phyloP scores from a whole-genome alignment of 2,113 vertebrate species.

The Lepidothrix coronata region DNA sequence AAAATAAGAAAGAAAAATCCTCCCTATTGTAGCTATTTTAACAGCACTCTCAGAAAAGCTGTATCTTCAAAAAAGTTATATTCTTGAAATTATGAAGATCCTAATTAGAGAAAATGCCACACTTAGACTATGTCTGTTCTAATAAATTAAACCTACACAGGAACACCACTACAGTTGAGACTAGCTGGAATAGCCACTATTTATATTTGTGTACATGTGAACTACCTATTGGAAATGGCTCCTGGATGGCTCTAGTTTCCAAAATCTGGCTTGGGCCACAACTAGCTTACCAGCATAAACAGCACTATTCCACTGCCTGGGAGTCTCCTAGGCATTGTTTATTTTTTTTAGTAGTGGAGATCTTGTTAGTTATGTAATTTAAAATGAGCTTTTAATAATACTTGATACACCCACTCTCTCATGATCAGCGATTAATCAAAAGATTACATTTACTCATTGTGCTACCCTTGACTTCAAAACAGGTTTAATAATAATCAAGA shows the following conservation, averaged over 20 bases:
- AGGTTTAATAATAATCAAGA: neutral
- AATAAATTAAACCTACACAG: neutral
- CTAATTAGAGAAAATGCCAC: neutral
- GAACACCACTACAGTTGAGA: neutral
- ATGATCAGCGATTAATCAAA: neutral
- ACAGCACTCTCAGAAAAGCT: neutral
- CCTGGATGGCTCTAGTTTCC: neutral
- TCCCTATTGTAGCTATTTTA: neutral
- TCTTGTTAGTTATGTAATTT: neutral
- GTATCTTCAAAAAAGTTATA: neutral
- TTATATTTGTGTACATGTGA: neutral
- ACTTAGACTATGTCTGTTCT: neutral
- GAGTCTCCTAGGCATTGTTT: neutral
- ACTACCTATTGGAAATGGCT: neutral
- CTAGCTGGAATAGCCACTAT: neutral
- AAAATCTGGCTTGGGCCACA: neutral
- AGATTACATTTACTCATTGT: neutral
- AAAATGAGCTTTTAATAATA: too few species aligned
- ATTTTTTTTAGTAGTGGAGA: neutral
- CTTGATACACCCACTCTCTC: neutral
- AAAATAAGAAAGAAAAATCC: neutral
- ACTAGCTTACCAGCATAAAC: neutral
- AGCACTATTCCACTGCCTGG: neutral
- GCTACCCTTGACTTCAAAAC: neutral
- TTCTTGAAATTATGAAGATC: neutral